Evolutionary conservation across 2,113 vertebrate genomes (phyloP), one percentile per base, ranked within the genome.

Genomic region (Vidua chalybeata): DNA sequence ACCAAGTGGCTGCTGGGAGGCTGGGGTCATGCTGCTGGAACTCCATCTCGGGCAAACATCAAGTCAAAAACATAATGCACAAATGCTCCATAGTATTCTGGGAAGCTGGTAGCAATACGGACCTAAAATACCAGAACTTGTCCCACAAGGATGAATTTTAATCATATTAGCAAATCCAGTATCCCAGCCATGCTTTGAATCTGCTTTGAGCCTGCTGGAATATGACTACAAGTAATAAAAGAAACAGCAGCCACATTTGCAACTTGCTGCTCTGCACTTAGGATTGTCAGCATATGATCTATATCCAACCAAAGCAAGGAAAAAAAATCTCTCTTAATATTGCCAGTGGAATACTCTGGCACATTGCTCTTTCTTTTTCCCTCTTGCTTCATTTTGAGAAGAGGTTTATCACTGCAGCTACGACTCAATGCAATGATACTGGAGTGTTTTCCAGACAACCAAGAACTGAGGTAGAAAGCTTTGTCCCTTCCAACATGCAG

Each of bases 1-100:
- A 92, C 37, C 37, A 67, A 64, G 54, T 1, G 11, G 22, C 27
- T 0, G 0, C 67, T 66, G 59, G 41, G 22, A 83, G 31, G 4
- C 20, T 45, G 26, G 15, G 15, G 13, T 75, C 68, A 22, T 52
- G 24, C 64, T 24, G 37, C 9, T 3, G 1, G 71, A 73, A 30
- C 27, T 55, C 49, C 8, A 1, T 69, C 79, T 77, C 61, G 77
- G 27, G 39, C 49, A 16, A 73, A 71, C 8, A 69, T 31, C 28
- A 31, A 58, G 59, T 59, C 76, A 67, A 71, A 93, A 93, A 9
- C 21, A 14, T 2, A 3, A 19, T 48, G 18, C 17, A 48, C 18
- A 77, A 81, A 43, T 37, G 24, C 18, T 90, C 76, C 58, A 26
- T 3, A 27, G n/a, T n/a, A 18, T 79, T 73, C 66, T 52, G 22